phyloP scores from a whole-genome alignment of 2,888 invertebrate species.

The Agrochola circellaris region DNA sequence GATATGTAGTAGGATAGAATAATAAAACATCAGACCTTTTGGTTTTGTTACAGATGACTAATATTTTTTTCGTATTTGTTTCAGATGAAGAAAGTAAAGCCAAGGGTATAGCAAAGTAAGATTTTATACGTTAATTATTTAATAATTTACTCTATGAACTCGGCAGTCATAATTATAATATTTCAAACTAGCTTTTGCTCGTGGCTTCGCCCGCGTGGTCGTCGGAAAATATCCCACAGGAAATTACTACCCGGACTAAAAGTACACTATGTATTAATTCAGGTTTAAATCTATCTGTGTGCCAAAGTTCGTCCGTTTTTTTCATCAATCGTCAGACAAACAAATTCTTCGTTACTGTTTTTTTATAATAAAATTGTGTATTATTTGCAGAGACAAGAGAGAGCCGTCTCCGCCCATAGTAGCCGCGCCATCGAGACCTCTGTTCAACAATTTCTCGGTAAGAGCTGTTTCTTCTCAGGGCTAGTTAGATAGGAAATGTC shows the following conservation, averaged over 20 bases:
- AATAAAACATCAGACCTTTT: background rate
- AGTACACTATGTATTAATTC: background rate
- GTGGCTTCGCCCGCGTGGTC: background rate
- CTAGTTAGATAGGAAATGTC: no score
- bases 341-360: background rate
- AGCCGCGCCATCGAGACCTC: constrained; percentile 84
- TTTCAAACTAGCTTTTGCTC: background rate
- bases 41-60: background rate
- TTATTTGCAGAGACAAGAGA: constrained; percentile 47
- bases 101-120: constrained; percentile 42
- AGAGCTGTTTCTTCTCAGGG: constrained; percentile 44
- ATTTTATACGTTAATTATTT: background rate
- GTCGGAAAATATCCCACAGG: background rate
- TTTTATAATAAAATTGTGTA: background rate
- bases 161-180: background rate
- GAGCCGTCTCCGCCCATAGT: constrained; percentile 91
- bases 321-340: background rate
- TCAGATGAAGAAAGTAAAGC: constrained; percentile 49
- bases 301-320: background rate
- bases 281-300: background rate
- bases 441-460: constrained; percentile 71
- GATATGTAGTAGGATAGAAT: no score
- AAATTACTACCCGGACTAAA: background rate
- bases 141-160: background rate
- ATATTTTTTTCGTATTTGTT: constrained; percentile 38